These are phyloP conservation scores for Heterocephalus glaber DNA, from an alignment of 2,113 vertebrate genomes.

Conservation along the genomic window DNA sequence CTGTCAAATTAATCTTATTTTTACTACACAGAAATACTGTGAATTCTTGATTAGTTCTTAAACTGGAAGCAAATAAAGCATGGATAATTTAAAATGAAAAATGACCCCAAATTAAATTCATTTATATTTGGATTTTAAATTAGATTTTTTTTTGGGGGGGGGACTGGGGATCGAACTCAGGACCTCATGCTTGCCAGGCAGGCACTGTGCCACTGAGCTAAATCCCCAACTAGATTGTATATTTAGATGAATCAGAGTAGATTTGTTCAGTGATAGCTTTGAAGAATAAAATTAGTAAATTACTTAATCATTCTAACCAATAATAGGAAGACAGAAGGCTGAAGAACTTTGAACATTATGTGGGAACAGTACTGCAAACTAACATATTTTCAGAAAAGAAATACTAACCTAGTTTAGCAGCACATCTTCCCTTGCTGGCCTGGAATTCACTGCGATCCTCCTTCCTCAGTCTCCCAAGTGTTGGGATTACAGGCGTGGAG, in stretches of 20 bases:
- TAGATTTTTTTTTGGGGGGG: no score
- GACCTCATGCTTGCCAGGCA: no score
- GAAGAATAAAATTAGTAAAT: background rate
- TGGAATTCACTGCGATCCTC: background rate
- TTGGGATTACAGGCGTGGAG: background rate
- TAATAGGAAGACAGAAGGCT: background rate
- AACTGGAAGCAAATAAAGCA: constrained; percentile 10
- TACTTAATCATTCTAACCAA: background rate
- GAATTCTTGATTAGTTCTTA: background rate
- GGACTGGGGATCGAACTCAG: no score
- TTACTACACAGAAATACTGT: background rate
- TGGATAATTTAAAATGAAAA: constrained; percentile 26
- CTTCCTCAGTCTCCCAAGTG: background rate
- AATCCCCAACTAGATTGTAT: background rate
- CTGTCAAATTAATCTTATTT: background rate
- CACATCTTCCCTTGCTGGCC: background rate
- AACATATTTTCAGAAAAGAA: constrained; percentile 2
- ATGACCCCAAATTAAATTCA: background rate
- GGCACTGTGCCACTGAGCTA: no score
- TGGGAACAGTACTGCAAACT: background rate
- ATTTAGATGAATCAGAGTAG: background rate
- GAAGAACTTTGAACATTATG: background rate
- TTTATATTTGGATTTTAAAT: constrained; percentile 33
- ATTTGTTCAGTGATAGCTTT: constrained; percentile 28
- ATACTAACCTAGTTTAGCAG: background rate